Evolutionary conservation across 2,888 invertebrate species (phyloP).

Genomic region (Tetrapedia diversipes): DNA sequence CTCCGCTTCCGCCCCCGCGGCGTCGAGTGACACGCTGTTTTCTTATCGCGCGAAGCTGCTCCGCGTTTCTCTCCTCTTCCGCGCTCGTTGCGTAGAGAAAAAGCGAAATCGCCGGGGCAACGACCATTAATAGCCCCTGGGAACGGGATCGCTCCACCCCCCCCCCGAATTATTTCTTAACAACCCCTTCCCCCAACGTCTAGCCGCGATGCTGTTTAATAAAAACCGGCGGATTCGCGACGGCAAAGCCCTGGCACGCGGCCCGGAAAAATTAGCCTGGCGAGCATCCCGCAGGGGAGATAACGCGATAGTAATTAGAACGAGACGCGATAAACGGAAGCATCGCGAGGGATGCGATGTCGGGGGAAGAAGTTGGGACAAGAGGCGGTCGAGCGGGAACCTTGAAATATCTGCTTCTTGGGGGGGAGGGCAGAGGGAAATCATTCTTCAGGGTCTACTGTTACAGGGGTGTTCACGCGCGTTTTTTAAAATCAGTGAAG

Average conservation of each 20-base stretch:
- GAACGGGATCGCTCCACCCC: not conserved
- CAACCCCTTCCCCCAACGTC: not conserved
- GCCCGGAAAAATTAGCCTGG: slow-evolving; percentile 15
- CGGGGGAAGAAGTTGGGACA: not conserved
- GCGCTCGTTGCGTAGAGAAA: not conserved
- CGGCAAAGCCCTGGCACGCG: slow-evolving; percentile 15
- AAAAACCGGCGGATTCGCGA: slow-evolving; percentile 46
- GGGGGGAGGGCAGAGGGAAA: too few relatives aligned
- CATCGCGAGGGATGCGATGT: not conserved
- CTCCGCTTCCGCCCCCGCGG: slow-evolving; percentile 39
- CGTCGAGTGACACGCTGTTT: slow-evolving; percentile 43
- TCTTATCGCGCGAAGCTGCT: slow-evolving; percentile 37
- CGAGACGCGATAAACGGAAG: slow-evolving; percentile 14
- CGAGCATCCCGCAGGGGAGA: slow-evolving; percentile 4
- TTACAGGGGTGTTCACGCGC: too few relatives aligned
- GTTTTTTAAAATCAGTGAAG: too few relatives aligned
- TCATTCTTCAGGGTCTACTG: too few relatives aligned
- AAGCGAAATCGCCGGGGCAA: not conserved
- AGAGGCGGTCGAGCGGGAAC: too few relatives aligned
- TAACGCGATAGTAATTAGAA: slow-evolving; percentile 42
- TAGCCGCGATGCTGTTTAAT: slow-evolving; percentile 34
- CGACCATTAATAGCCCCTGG: slow-evolving; percentile 13
- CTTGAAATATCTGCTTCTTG: too few relatives aligned
- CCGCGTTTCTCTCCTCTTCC: not conserved
- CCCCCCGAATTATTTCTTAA: slow-evolving; percentile 37